Conservation (phyloP, 2,888 invertebrate species). For the Eudasyphora cyanicolor region DNA sequence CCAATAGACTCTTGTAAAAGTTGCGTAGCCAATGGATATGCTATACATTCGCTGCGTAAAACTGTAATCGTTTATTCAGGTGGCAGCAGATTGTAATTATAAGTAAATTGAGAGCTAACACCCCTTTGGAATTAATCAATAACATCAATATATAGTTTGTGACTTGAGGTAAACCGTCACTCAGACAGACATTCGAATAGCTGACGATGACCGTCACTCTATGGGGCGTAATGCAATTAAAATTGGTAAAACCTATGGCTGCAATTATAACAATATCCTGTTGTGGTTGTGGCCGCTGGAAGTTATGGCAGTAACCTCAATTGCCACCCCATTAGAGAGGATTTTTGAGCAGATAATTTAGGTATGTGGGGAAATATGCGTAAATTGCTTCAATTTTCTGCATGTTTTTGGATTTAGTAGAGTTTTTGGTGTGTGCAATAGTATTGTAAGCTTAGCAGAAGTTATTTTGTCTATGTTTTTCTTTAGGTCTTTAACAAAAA, state of each 20-base stretch:
- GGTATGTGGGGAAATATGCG: too few species aligned
- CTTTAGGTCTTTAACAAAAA: too few species aligned
- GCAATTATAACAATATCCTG: slow-evolving; percentile 51
- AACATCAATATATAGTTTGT: neutral
- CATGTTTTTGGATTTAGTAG: too few species aligned
- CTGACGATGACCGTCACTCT: neutral
- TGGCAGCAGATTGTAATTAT: neutral
- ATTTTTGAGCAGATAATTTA: too few species aligned
- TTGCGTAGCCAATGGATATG: neutral
- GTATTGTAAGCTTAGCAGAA: too few species aligned
- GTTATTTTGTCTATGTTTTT: too few species aligned
- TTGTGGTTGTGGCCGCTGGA: slow-evolving; percentile 39
- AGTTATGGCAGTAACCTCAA: too few species aligned
- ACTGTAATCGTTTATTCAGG: neutral
- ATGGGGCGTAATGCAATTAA: neutral
- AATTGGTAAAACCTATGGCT: neutral
- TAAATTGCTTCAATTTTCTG: too few species aligned
- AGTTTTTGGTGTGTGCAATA: too few species aligned
- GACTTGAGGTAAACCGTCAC: neutral
- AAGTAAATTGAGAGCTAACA: neutral
- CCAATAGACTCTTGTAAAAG: neutral
- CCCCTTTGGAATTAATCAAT: neutral
- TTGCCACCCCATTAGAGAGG: too few species aligned
- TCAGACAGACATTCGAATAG: neutral
- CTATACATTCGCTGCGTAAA: too few species aligned